phyloP scores from a whole-genome alignment of 64 coral and sea anemone species.

The Pocillopora verrucosa region DNA sequence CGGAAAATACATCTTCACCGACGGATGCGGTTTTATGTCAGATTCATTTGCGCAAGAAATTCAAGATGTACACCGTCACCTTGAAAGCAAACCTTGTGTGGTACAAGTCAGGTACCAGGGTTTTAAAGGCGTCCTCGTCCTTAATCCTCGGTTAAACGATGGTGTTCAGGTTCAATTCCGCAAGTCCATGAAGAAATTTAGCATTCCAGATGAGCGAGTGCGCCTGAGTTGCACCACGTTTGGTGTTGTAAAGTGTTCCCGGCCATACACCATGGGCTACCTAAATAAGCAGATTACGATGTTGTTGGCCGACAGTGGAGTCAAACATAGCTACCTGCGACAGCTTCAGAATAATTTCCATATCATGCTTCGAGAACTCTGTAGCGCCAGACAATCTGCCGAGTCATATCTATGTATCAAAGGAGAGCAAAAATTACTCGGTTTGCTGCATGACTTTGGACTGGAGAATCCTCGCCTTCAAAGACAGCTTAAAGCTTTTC shows the following conservation, averaged over 20 bases:
- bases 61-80: conserved; percentile 1
- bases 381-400: neutral
- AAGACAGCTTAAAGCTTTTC: neutral
- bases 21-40: conserved; percentile 86
- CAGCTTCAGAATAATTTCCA: conserved; percentile 68
- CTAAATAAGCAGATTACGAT: conserved; percentile 48
- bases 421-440: conserved; percentile 3
- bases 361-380: conserved; percentile 35
- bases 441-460: conserved; percentile 12
- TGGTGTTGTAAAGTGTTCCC: conserved; percentile 65
- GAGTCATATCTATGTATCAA: conserved; percentile 43
- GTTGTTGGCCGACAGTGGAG: conserved; percentile 54
- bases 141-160: neutral
- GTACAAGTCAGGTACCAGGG: conserved; percentile 71
- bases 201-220: conserved; percentile 47
- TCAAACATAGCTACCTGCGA: conserved; percentile 42
- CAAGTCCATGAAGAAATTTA: conserved; percentile 70
- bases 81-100: conserved; percentile 47
- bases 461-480: conserved; percentile 18
- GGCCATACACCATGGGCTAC: conserved; percentile 67
- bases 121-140: conserved; percentile 46
- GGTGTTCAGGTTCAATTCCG: conserved; percentile 47
- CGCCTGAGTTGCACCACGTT: neutral
- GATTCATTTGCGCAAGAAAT: conserved; percentile 26
- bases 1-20: conserved; percentile 32